Percentiles rank a stretch among this genome's conserved stretches.
Evolutionary conservation across 1,140 invertebrate genomes (phyloP).

Genomic region (Papilio polyxenes): DNA sequence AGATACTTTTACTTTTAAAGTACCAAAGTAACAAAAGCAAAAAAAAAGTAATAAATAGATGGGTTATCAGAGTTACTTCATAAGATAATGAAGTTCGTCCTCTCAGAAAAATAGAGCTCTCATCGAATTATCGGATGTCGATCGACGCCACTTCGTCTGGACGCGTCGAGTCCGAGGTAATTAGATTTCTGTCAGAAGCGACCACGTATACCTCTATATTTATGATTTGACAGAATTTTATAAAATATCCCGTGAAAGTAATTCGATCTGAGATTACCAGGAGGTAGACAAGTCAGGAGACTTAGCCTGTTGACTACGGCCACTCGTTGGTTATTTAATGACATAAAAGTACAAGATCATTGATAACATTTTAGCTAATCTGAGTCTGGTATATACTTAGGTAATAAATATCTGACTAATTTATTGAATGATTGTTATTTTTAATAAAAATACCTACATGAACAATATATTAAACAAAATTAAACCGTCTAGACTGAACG

Average conservation of each 20-base stretch:
- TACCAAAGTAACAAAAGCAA: background rate
- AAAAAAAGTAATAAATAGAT: slow-evolving; percentile 13
- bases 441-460: background rate
- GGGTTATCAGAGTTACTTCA: background rate
- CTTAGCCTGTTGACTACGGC: background rate
- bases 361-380: background rate
- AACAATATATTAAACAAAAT: background rate
- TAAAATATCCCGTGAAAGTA: background rate
- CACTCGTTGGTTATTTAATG: background rate
- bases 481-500: background rate
- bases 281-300: background rate
- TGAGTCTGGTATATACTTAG: background rate
- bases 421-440: too few species aligned
- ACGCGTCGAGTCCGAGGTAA: slow-evolving; percentile 17
- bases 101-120: slow-evolving; percentile 30
- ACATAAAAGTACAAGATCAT: background rate
- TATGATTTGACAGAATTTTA: background rate
- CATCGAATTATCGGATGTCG: slow-evolving; percentile 38
- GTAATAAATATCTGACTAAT: background rate
- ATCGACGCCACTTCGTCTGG: slow-evolving; percentile 37
- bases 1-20: background rate
- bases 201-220: slow-evolving; percentile 24
- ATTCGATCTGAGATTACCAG: background rate
- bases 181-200: slow-evolving; percentile 26
- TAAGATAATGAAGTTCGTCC: slow-evolving; percentile 25